Conservation (phyloP, 2,797 vertebrate genomes). For the Trichosurus vulpecula region DNA sequence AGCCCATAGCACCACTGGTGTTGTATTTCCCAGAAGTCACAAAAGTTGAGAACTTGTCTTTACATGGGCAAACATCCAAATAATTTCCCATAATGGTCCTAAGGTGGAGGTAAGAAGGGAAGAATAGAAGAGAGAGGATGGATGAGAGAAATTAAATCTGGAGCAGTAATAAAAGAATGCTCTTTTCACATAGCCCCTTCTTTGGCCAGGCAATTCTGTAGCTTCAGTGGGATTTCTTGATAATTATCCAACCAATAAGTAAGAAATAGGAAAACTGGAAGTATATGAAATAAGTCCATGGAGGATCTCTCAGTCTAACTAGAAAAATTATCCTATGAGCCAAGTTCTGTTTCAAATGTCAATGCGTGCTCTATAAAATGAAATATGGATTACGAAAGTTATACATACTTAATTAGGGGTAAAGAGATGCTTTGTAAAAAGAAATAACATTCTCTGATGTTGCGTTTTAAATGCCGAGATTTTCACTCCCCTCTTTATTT, state of each 20-base stretch:
- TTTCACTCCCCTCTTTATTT: neutral
- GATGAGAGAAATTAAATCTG: neutral
- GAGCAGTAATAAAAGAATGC: neutral
- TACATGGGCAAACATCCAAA: conserved; percentile 5
- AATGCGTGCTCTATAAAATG: neutral
- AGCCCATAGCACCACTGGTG: conserved; percentile 13
- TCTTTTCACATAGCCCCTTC: neutral
- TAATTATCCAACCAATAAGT: conserved; percentile 10
- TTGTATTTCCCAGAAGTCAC: conserved; percentile 24
- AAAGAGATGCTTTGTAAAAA: neutral
- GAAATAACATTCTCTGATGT: neutral
- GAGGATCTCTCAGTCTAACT: conserved; percentile 16
- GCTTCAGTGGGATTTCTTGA: conserved; percentile 21
- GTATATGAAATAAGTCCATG: neutral
- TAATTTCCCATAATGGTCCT: neutral
- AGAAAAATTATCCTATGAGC: conserved; percentile 14
- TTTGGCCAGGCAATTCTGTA: conserved; percentile 24
- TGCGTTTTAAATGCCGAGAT: neutral
- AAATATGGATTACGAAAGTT: neutral
- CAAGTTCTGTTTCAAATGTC: conserved; percentile 8
- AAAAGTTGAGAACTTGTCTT: conserved; percentile 37
- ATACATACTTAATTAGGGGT: neutral
- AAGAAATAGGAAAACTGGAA: conserved; percentile 27
- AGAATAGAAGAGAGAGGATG: neutral
- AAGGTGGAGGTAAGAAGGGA: conserved; percentile 38